These are phyloP conservation scores for Embiotoca jacksoni DNA, from an alignment of 2,113 vertebrate species.

Conservation along the genomic window DNA sequence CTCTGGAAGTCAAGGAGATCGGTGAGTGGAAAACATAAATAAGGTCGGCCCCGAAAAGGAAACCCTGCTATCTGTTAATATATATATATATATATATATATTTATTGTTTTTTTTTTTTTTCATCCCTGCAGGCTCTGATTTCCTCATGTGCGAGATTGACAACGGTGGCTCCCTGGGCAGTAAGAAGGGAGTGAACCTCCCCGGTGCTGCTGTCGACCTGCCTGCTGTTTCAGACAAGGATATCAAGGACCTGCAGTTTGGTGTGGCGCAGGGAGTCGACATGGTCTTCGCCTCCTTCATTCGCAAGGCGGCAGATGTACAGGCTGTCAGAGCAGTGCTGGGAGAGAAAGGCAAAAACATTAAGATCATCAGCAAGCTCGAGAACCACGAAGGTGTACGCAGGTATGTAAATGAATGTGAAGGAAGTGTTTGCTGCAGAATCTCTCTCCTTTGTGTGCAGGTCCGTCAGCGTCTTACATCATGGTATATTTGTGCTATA, in stretches of 20 bases:
- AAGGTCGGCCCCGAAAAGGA: background rate
- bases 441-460: background rate
- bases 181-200: conserved; percentile 98
- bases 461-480: background rate
- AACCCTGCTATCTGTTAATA: background rate
- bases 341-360: conserved; percentile 97
- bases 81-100: background rate
- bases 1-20: conserved; percentile 92
- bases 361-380: conserved; percentile 99
- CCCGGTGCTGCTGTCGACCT: conserved; percentile 95
- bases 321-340: conserved; percentile 93
- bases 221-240: conserved; percentile 95
- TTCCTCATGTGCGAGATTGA: conserved; percentile 91
- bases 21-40: conserved; percentile 79
- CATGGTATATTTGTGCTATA: background rate
- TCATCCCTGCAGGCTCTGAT: conserved; percentile 84
- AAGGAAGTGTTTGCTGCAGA: background rate
- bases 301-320: conserved; percentile 94
- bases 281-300: conserved; percentile 99
- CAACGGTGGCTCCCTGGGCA: conserved; percentile 93
- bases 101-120: background rate
- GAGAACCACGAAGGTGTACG: conserved; percentile 98
- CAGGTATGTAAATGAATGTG: conserved; percentile 83
- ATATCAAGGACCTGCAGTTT: conserved; percentile 92
- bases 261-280: conserved; percentile 94